Evolutionary conservation across 2,113 vertebrate species (phyloP), one percentile per base, ranked within the genome.

Genomic region (Heterotilapia buettikoferi): DNA sequence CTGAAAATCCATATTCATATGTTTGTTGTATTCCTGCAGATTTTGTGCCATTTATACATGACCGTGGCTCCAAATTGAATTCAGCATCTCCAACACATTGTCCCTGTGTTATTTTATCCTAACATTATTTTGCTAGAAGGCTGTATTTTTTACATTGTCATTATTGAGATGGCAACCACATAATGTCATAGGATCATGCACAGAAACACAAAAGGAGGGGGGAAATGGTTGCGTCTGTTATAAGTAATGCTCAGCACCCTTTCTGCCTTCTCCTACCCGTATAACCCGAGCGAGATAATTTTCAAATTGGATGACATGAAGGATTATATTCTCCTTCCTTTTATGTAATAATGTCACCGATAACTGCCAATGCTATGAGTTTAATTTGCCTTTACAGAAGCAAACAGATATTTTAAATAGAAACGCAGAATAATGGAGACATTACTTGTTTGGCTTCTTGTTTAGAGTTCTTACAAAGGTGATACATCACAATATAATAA

Each of bases 401-500:
- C 26, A 54, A 78, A 84, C 16, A 14, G 12, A 63, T 53, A 38
- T 83, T 40, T 76, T 9, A 52, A 73, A 50, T 50, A 80, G 71
- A 57, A 82, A 71, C 3, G 7, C 9, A 47, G 61, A 86, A 84
- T 83, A 81, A 92, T 90, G 29, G 50, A 87, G 88, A 84, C 13
- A 59, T 88, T 56, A 45, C 29, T 43, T 84, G 73, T 87, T 88
- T 73, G 71, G 52, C 59, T 13, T 80, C 78, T 80, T 88, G 82
- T 66, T 82, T 78, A 56, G 80, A 78, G 80, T 36, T 52, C 71
- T 80, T 82, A 66, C 40, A 36, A 54, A 63, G 82, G 84, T 12
- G 61, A 85, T 91, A 24, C 50, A 90, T 91, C 88, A 90, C 63
- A 24, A 16, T 24, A 26, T 68, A 84, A 87, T 53, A 16, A 36